Evolutionary conservation across 2,888 invertebrate species (phyloP), one percentile per base, ranked within the genome.

Genomic region (Thymelicus acteon): DNA sequence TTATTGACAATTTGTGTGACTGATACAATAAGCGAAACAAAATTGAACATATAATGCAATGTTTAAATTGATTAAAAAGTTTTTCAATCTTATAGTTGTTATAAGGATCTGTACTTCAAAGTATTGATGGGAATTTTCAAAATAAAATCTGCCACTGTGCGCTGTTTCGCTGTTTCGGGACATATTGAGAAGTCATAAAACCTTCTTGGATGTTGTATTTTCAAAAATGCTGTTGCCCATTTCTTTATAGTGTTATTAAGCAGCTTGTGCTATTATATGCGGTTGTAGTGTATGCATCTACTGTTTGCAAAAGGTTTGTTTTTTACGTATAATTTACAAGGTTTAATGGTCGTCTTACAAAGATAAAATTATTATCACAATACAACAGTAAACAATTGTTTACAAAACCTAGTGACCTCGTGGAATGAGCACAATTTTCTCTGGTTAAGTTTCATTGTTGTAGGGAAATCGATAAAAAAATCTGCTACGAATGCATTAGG

Each of bases 401-500:
- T 37, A 13, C 37, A 57, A 52, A 31, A 37, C 37, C 31, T 13
- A 7, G 31, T 57, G 57, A 37, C 57, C 57, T 57, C 37, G 57
- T 37, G 10, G 13, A 57, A 57, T 37, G 57, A 10, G 57, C 37
- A 57, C 57, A 57, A 57, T 57, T 57, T 13, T 57, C 57, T 13
- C 57, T 37, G 57, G 31, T 57, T 57, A 13, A 37, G 37, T 57
- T 13, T 57, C 37, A 57, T 57, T 57, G 31, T 57, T 57, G 57
- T 31, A 57, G 13, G 57, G 31, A 57, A 57, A 57, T 57, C 57
- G 57, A 57, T 57, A 7, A 37, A 37, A 57, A 57, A 57, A 37
- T 37, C 12, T 0, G 57, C 19, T 52, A 15, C 15, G 52, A 52
- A 19, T 52, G 52, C 52, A 19, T 19, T 19, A 19, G 2, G 31